These are phyloP conservation scores for Thalassoma bifasciatum DNA, from an alignment of 2,113 vertebrate species.

Conservation along the genomic window DNA sequence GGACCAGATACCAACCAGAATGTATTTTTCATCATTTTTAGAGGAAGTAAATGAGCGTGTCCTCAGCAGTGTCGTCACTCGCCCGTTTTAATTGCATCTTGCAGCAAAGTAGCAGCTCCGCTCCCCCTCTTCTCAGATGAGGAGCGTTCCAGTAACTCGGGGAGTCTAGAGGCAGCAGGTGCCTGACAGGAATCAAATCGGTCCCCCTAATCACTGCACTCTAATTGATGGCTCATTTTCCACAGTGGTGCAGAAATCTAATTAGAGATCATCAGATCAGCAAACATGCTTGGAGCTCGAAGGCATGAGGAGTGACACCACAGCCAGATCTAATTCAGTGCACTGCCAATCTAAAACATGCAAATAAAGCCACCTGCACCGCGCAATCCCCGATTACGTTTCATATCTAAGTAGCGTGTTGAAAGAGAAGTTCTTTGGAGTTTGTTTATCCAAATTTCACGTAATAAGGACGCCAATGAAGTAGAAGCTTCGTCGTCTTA, in stretches of 20 bases:
- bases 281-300: constrained; percentile 62
- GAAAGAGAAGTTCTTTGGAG: no score
- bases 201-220: constrained; percentile 57
- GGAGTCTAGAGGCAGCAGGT: constrained; percentile 71
- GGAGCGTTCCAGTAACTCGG: constrained; percentile 46
- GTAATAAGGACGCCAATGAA: no score
- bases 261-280: constrained; percentile 75
- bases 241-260: constrained; percentile 69
- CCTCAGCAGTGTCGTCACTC: not conserved
- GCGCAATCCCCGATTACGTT: no score
- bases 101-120: not conserved
- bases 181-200: constrained; percentile 73
- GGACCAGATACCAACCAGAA: no score
- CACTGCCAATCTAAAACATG: constrained; percentile 27
- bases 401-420: no score
- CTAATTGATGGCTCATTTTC: constrained; percentile 79
- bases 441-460: no score
- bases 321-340: constrained; percentile 35
- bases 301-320: constrained; percentile 59
- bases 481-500: no score
- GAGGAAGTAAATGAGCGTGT: not conserved
- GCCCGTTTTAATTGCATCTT: not conserved
- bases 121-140: constrained; percentile 1
- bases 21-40: not conserved
- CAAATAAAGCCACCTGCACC: constrained; percentile 17